Evolutionary conservation across 2,888 invertebrate species (phyloP).

Genomic region (Metacarcinus magister): DNA sequence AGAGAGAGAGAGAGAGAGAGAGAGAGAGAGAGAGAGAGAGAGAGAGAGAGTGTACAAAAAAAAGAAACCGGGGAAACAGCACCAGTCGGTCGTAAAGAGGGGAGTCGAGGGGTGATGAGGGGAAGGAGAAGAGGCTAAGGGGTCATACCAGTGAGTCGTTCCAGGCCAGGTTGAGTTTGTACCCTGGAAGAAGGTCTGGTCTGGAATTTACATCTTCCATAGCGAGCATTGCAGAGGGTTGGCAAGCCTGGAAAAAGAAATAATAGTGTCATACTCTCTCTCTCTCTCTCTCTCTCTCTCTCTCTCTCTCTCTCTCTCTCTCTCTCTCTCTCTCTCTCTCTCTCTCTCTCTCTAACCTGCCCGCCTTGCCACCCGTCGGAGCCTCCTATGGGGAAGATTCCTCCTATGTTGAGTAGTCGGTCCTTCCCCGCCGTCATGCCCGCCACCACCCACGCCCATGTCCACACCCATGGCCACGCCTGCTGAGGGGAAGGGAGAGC

Average conservation of each 20-base stretch:
- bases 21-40: neutral
- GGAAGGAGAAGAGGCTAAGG: too few species aligned
- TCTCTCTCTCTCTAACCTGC: slow-evolving; percentile 87
- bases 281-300: slow-evolving; percentile 35
- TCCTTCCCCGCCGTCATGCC: neutral
- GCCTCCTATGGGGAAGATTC: slow-evolving; percentile 98
- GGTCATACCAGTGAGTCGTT: slow-evolving; percentile 97
- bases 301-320: slow-evolving; percentile 27
- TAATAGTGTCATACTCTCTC: neutral
- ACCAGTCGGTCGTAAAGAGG: neutral
- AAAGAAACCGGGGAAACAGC: neutral
- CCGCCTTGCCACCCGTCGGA: slow-evolving; percentile 99
- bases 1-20: neutral
- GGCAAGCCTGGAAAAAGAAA: slow-evolving; percentile 90
- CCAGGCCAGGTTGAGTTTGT: slow-evolving; percentile 94
- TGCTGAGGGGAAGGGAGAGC: neutral
- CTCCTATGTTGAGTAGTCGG: slow-evolving; percentile 92
- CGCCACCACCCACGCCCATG: slow-evolving; percentile 46
- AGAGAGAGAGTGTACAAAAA: neutral
- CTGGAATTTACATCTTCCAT: slow-evolving; percentile 97
- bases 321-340: neutral
- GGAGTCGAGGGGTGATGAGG: neutral
- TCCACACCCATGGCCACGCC: slow-evolving; percentile 64
- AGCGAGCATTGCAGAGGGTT: slow-evolving; percentile 98
- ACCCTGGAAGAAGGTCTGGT: slow-evolving; percentile 94